phyloP scores from a whole-genome alignment of 2,888 invertebrate genomes.

The Ennomos fuscantarius region DNA sequence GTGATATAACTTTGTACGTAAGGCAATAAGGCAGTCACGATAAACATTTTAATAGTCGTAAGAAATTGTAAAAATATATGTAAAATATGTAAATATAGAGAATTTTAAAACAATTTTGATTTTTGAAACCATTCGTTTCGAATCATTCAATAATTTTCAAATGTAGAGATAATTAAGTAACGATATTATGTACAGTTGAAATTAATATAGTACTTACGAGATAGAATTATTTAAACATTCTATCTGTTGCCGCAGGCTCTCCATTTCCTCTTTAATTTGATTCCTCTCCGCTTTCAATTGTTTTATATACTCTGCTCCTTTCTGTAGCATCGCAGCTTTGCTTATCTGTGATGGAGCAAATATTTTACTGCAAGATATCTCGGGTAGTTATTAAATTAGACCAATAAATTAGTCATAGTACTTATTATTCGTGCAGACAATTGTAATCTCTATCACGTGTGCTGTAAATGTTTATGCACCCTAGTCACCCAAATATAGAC shows the following conservation, averaged over 20 bases:
- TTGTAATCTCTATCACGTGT: conserved; percentile 4
- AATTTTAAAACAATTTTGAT: too few relatives aligned
- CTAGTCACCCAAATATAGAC: conserved; percentile 6
- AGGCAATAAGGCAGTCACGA: too few relatives aligned
- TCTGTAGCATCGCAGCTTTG: conserved; percentile 98
- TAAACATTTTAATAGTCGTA: too few relatives aligned
- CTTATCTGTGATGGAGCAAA: conserved; percentile 86
- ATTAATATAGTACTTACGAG: conserved; percentile 87
- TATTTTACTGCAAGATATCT: conserved; percentile 1
- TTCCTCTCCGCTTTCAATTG: conserved; percentile 94
- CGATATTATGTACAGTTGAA: not conserved
- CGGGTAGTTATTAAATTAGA: too few relatives aligned
- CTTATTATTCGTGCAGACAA: not conserved
- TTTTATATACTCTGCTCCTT: conserved; percentile 97
- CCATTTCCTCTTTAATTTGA: conserved; percentile 95
- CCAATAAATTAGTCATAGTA: conserved; percentile 1
- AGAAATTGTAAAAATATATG: too few relatives aligned
- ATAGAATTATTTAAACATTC: conserved; percentile 96
- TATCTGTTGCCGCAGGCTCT: conserved; percentile 93
- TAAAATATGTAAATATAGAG: too few relatives aligned
- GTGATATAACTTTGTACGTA: too few relatives aligned
- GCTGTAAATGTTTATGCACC: not conserved
- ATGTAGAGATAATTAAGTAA: too few relatives aligned
- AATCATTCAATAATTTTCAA: too few relatives aligned
- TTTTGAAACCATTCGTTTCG: too few relatives aligned